These are phyloP conservation scores for Idaea straminata DNA, from an alignment of 2,888 invertebrate species.

Conservation along the genomic window DNA sequence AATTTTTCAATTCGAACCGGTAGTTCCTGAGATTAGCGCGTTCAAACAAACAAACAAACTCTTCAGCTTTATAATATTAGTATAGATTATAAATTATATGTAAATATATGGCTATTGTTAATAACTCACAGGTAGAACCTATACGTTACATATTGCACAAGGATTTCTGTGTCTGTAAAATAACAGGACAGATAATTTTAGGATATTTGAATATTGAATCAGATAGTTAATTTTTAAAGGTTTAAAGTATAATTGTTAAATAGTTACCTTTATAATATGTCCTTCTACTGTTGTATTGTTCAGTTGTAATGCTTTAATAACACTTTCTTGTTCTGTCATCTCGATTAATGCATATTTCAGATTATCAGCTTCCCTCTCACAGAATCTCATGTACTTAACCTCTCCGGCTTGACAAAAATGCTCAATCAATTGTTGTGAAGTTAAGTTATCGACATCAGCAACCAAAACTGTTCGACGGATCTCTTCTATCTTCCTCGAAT, in stretches of 20 bases:
- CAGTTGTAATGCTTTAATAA: constrained; percentile 91
- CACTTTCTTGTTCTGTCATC: constrained; percentile 94
- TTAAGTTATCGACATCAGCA: constrained; percentile 87
- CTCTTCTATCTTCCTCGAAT: constrained; percentile 95
- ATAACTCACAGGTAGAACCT: too few relatives aligned
- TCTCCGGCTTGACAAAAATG: constrained; percentile 94
- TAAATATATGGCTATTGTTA: too few relatives aligned
- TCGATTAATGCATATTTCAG: constrained; percentile 93
- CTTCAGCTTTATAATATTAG: too few relatives aligned
- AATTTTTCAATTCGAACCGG: too few relatives aligned
- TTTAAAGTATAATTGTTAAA: constrained; percentile 19
- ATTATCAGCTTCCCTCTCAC: constrained; percentile 89
- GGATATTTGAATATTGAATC: too few relatives aligned
- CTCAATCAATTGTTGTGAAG: constrained; percentile 92
- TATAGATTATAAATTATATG: too few relatives aligned
- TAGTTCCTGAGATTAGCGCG: too few relatives aligned
- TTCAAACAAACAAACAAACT: too few relatives aligned
- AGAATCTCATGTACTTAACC: constrained; percentile 96
- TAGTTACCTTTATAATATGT: constrained; percentile 75
- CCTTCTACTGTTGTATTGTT: constrained; percentile 90
- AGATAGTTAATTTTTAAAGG: background rate
- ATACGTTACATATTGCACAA: too few relatives aligned
- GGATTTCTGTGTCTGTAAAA: too few relatives aligned
- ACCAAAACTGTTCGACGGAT: constrained; percentile 95
- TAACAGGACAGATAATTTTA: too few relatives aligned